phyloP scores from a whole-genome alignment of 2,797 vertebrate genomes.

The Poeciliopsis presidionis region DNA sequence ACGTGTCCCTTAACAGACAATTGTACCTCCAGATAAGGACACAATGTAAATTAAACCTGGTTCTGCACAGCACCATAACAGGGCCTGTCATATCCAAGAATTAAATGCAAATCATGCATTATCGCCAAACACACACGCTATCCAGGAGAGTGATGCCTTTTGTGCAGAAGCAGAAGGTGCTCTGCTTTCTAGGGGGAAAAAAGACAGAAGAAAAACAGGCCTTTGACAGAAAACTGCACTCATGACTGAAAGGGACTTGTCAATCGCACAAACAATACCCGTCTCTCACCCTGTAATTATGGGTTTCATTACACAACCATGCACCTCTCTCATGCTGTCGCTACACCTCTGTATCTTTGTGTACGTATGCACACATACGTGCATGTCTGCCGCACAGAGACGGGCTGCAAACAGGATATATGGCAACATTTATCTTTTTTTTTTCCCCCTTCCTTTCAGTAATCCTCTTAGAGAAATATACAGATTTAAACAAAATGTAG shows the following conservation, averaged over 20 bases:
- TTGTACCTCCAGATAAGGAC: slow-evolving; percentile 71
- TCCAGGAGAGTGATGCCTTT: slow-evolving; percentile 69
- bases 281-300: slow-evolving; percentile 73
- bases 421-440: slow-evolving; percentile 9
- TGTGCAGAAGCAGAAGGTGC: slow-evolving; percentile 55
- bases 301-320: slow-evolving; percentile 73
- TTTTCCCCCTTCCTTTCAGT: slow-evolving; percentile 42
- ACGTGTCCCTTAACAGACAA: slow-evolving; percentile 70
- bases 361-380: slow-evolving; percentile 27
- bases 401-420: not conserved
- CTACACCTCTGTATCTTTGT: slow-evolving; percentile 49
- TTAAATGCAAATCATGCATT: slow-evolving; percentile 80
- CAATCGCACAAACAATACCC: slow-evolving; percentile 74
- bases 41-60: slow-evolving; percentile 71
- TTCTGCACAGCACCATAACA: slow-evolving; percentile 54
- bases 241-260: slow-evolving; percentile 74
- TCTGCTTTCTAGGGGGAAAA: slow-evolving; percentile 36
- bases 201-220: slow-evolving; percentile 49
- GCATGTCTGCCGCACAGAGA: slow-evolving; percentile 19
- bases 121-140: slow-evolving; percentile 64
- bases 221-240: slow-evolving; percentile 73
- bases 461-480: slow-evolving; percentile 66
- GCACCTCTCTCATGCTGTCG: slow-evolving; percentile 60
- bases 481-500: slow-evolving; percentile 60
- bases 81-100: slow-evolving; percentile 69